Percentiles rank a stretch among this genome's conserved stretches.
Conservation (phyloP, 2,113 vertebrate species). For the Lepus timidus region DNA sequence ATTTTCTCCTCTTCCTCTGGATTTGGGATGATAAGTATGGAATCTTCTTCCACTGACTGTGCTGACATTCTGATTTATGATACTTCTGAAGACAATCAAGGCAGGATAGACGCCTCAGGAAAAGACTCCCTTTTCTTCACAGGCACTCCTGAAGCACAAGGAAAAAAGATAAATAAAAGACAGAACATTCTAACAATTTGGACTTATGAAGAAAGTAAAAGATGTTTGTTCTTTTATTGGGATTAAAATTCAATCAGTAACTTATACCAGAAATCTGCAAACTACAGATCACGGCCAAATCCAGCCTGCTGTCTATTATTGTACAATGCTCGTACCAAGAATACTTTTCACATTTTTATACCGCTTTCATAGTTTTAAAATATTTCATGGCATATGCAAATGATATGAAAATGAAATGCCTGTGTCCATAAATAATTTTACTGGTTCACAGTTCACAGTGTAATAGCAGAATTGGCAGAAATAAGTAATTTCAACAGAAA, state of each 20-base stretch:
- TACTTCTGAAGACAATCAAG: conserved; percentile 43
- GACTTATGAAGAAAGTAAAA: neutral
- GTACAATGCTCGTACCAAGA: neutral
- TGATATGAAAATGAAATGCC: neutral
- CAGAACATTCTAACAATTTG: conserved; percentile 27
- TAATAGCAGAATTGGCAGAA: neutral
- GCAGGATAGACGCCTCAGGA: conserved; percentile 1
- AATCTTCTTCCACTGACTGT: conserved; percentile 80
- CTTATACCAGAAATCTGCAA: neutral
- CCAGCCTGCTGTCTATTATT: neutral
- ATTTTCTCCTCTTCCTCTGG: conserved; percentile 82
- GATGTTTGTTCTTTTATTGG: neutral
- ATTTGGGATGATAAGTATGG: conserved; percentile 81
- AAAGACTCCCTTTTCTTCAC: conserved; percentile 60
- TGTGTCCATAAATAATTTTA: neutral
- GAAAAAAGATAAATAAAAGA: conserved; percentile 15
- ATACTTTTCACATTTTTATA: neutral
- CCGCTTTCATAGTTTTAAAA: neutral
- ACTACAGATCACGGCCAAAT: neutral
- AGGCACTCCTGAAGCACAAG: conserved; percentile 60
- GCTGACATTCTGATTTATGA: conserved; percentile 80
- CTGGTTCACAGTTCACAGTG: neutral
- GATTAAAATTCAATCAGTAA: conserved; percentile 63
- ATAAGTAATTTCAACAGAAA: neutral
- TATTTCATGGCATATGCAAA: conserved; percentile 16